These are phyloP conservation scores for Uromys caudimaculatus DNA, from an alignment of 2,797 vertebrate species.

Conservation along the genomic window DNA sequence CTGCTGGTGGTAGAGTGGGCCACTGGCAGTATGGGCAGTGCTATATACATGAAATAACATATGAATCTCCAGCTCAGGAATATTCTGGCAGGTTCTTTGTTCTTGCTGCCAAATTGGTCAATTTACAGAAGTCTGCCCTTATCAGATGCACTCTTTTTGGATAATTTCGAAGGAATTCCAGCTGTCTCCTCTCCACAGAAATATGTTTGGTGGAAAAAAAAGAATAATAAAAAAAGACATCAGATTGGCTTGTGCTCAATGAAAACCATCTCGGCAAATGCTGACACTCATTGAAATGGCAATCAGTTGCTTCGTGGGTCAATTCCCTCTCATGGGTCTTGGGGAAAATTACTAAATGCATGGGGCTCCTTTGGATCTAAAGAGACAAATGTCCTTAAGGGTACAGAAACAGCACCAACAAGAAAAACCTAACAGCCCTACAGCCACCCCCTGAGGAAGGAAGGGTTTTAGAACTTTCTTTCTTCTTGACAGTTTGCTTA, in stretches of 20 bases:
- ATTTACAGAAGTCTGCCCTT: constrained; percentile 52
- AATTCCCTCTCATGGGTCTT: background rate
- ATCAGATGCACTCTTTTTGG: constrained; percentile 61
- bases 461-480: constrained; percentile 55
- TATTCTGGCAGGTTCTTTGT: constrained; percentile 68
- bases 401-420: background rate
- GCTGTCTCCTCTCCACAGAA: constrained; percentile 48
- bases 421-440: constrained; percentile 56
- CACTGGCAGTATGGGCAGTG: constrained; percentile 22
- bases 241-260: constrained; percentile 49
- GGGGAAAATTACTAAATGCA: constrained; percentile 50
- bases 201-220: constrained; percentile 52
- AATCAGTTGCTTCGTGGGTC: constrained; percentile 12
- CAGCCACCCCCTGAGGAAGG: constrained; percentile 18
- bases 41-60: constrained; percentile 69
- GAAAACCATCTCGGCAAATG: constrained; percentile 65
- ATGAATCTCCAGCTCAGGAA: constrained; percentile 48
- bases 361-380: background rate
- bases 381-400: background rate
- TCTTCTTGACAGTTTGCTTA: constrained; percentile 73
- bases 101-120: constrained; percentile 73
- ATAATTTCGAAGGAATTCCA: constrained; percentile 60
- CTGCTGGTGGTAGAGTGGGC: constrained; percentile 52
- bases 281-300: constrained; percentile 43
- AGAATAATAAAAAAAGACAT: constrained; percentile 3